phyloP scores from a whole-genome alignment of 2,113 vertebrate genomes.

The Pelecanus crispus region DNA sequence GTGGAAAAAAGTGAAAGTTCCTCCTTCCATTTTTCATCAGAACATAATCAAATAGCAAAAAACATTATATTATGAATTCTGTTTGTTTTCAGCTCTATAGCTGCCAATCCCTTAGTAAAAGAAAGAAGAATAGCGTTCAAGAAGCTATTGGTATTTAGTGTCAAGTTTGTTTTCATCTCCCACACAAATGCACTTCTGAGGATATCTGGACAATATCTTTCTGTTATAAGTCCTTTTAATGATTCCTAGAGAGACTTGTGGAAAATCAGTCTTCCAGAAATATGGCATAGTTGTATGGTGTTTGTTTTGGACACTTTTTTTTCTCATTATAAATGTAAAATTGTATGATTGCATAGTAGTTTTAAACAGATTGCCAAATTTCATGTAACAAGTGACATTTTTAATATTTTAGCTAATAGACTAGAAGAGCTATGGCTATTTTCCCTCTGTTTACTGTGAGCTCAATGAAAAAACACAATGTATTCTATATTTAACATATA shows the following conservation, averaged over 20 bases:
- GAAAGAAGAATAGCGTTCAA: not conserved
- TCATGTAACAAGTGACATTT: not conserved
- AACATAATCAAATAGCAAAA: not conserved
- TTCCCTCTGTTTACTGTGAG: not conserved
- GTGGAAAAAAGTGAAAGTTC: not conserved
- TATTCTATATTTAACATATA: not conserved
- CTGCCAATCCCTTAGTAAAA: not conserved
- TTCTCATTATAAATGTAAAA: not conserved
- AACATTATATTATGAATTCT: not conserved
- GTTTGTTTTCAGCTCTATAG: not conserved
- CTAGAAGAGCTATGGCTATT: not conserved
- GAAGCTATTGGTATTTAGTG: not conserved
- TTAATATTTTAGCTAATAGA: not conserved
- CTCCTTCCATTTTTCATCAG: not conserved
- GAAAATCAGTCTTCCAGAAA: not conserved
- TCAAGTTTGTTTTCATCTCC: not conserved
- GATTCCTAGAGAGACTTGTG: not conserved
- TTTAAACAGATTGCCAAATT: not conserved
- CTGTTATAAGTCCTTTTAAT: not conserved
- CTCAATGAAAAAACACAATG: not conserved
- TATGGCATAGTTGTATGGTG: not conserved
- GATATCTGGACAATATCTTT: not conserved
- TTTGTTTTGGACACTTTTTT: not conserved
- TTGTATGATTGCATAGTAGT: not conserved
- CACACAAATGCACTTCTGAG: not conserved